These are phyloP conservation scores for Struthidea cinerea DNA, from an alignment of 2,113 vertebrate species.

Conservation along the genomic window DNA sequence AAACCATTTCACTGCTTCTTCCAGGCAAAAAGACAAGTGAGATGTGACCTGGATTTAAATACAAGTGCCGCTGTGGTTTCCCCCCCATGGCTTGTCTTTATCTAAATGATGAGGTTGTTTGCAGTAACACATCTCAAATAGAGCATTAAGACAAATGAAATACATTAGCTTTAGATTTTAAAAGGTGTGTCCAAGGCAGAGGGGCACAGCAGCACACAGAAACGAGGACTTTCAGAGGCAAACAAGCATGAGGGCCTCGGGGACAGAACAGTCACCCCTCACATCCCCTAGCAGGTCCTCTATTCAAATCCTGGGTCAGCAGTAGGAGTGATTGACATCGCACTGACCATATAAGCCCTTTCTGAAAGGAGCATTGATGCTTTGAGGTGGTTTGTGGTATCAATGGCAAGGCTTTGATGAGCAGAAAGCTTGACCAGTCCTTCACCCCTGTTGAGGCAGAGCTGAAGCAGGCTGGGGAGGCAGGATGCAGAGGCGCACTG, in stretches of 20 bases:
- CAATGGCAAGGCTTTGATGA: not conserved
- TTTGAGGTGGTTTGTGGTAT: not conserved
- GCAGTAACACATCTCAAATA: not conserved
- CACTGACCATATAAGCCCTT: not conserved
- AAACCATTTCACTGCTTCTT: not conserved
- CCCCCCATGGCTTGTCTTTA: not conserved
- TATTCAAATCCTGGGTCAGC: not conserved
- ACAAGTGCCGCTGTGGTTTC: not conserved
- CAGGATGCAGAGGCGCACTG: not conserved
- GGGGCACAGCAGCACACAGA: not conserved
- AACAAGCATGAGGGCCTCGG: fast-evolving
- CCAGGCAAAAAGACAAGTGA: not conserved
- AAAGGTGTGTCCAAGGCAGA: not conserved
- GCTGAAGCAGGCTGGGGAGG: not conserved
- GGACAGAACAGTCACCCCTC: not conserved
- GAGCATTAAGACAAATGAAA: not conserved
- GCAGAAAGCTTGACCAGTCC: not conserved
- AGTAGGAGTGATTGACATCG: not conserved
- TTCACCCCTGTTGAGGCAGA: not conserved
- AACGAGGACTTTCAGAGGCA: not conserved
- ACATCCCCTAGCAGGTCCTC: not conserved
- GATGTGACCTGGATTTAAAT: not conserved
- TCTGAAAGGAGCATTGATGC: not conserved
- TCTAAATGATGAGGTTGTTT: not conserved
- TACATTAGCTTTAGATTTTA: not conserved